Evolutionary conservation across 2,888 invertebrate genomes (phyloP), one percentile per base, ranked within the genome.

Genomic region (Erebia palarica): DNA sequence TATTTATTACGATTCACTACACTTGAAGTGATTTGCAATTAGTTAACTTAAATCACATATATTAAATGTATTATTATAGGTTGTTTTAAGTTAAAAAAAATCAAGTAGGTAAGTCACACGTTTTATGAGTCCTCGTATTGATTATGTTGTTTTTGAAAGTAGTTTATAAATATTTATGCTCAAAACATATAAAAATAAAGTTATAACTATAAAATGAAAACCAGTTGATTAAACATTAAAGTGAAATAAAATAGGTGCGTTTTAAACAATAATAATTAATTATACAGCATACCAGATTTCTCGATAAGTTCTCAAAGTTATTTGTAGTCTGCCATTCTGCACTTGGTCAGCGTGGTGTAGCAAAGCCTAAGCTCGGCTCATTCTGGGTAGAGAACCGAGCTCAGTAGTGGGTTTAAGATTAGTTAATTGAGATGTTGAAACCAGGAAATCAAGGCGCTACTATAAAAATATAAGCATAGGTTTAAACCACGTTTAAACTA

Each of bases 151-250:
- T 61, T 60, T 63, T 49, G 47, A 63, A 63, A 63, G 21, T 47
- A 21, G 61, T 44, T 44, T 11, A 47, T 47, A 61, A 60, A 64
- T 27, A 2, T 64, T 64, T 51, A 64, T 49, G 64, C 36, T 51
- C 64, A 51, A 59, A 47, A 61, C 36, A n/a, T 42, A 7, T 65
- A 53, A 53, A 51, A 53, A 53, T 53, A 53, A 53, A 65, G 36
- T 53, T 42, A 53, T 36, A n/a, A 53, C 36, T 65, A 36, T 65
- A 53, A 16, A 63, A 65, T 8, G 51, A 14, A 53, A 65, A 65
- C 65, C 65, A 42, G 53, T 65, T 53, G 27, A 53, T 36, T 53
- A 65, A 53, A 65, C 53, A 65, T 65, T 47, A 10, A 61, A 61
- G 8, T 10, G 44, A 60, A 36, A 36, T 7, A 36, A 36, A 36